phyloP scores from a whole-genome alignment of 2,797 vertebrate genomes.

The Falco concolor region DNA sequence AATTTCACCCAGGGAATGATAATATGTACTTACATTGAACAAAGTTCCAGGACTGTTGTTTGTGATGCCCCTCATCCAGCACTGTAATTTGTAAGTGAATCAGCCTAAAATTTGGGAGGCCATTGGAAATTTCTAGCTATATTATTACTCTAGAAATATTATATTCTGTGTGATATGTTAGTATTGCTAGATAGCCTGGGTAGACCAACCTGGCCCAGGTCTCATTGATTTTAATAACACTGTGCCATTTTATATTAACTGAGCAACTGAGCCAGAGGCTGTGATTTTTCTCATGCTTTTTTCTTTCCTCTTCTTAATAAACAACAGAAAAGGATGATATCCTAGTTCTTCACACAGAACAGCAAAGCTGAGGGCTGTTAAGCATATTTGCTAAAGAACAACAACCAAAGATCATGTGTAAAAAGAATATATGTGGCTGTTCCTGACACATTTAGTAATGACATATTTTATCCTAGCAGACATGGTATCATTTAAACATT shows the following conservation, averaged over 20 bases:
- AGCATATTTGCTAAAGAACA: constrained; percentile 7
- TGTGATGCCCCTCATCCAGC: background rate
- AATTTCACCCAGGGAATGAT: background rate
- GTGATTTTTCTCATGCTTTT: background rate
- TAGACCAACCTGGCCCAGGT: background rate
- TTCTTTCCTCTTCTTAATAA: constrained; percentile 15
- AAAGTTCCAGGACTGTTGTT: background rate
- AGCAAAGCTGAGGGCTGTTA: background rate
- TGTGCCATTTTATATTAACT: background rate
- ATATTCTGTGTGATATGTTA: background rate
- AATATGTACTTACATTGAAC: background rate
- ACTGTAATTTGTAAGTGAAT: background rate
- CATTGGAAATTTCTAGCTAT: background rate
- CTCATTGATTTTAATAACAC: constrained; percentile 31
- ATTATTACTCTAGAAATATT: background rate
- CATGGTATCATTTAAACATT: constrained; percentile 18
- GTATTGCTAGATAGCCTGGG: background rate
- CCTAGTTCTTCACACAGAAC: background rate
- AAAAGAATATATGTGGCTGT: background rate
- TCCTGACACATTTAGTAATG: constrained; percentile 37
- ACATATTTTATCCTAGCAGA: constrained; percentile 39
- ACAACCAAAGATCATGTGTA: background rate
- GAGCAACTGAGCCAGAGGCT: background rate
- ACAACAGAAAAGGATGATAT: background rate
- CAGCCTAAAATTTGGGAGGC: background rate